Conservation (phyloP, 2,113 vertebrate genomes). For the Anser brachyrhynchus region DNA sequence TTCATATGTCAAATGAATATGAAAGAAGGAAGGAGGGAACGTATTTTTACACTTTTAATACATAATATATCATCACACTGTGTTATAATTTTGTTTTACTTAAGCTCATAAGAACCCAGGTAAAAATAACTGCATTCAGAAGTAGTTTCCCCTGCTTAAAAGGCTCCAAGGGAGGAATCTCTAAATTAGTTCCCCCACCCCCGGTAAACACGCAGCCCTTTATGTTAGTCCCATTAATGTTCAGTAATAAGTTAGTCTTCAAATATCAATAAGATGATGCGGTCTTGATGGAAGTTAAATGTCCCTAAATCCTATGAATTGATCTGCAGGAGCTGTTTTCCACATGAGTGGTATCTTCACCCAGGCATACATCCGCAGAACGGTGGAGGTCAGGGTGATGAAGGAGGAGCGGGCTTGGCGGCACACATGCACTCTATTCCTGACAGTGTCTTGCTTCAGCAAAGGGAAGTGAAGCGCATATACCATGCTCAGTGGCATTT, state of each 20-base stretch:
- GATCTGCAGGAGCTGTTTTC: constrained; percentile 83
- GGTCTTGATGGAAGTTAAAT: constrained; percentile 78
- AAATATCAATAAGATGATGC: constrained; percentile 72
- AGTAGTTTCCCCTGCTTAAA: constrained; percentile 46
- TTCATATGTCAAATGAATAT: background rate
- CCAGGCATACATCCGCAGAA: constrained; percentile 79
- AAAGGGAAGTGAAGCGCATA: constrained; percentile 86
- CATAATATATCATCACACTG: constrained; percentile 14
- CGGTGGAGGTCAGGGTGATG: constrained; percentile 76
- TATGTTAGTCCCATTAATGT: constrained; percentile 66
- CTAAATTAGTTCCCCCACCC: constrained; percentile 40
- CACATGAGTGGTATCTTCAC: constrained; percentile 70
- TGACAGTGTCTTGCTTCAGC: constrained; percentile 80
- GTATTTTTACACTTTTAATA: constrained; percentile 9
- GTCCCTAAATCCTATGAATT: constrained; percentile 80
- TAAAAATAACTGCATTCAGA: constrained; percentile 62
- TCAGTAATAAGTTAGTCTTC: constrained; percentile 66
- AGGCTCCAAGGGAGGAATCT: constrained; percentile 50
- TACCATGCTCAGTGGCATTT: constrained; percentile 96
- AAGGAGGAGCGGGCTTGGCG: constrained; percentile 72
- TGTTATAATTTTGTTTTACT: constrained; percentile 71
- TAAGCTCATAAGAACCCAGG: constrained; percentile 71
- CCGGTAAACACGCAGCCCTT: constrained; percentile 3
- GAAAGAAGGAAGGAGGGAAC: constrained; percentile 13
- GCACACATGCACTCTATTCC: constrained; percentile 80